Evolutionary conservation across 2,888 invertebrate species (phyloP).

Genomic region (Camponotus fellah): DNA sequence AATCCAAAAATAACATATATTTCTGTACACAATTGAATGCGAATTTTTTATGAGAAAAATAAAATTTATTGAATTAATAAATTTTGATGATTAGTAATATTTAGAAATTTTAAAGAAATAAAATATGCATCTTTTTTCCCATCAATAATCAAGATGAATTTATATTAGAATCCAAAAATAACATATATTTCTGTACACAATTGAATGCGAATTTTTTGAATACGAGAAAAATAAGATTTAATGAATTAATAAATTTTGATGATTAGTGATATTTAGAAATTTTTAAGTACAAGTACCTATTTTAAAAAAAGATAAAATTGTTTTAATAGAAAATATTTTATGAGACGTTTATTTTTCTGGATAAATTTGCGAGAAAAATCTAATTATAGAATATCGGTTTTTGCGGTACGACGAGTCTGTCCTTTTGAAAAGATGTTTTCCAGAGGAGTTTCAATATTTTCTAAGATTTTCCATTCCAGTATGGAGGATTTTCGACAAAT

Average conservation of each 20-base stretch:
- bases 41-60: too few relatives aligned
- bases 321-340: background rate
- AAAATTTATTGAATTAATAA: background rate
- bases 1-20: background rate
- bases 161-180: conserved; percentile 1
- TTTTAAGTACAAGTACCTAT: background rate
- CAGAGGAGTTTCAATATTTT: background rate
- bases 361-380: background rate
- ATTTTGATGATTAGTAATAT: background rate
- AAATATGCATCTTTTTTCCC: background rate
- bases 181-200: background rate
- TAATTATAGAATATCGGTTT: background rate
- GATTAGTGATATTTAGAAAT: background rate
- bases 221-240: background rate
- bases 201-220: background rate
- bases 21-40: background rate
- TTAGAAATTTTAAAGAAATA: background rate
- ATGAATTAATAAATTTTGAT: background rate
- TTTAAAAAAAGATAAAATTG: background rate
- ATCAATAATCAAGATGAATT: conserved; percentile 18
- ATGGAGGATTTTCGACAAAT: conserved; percentile 21
- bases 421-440: background rate
- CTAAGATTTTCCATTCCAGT: conserved; percentile 7
- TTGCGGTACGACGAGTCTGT: background rate
- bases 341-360: background rate